These are phyloP conservation scores for Tachysurus vachellii DNA, from an alignment of 2,113 vertebrate species.

Conservation along the genomic window DNA sequence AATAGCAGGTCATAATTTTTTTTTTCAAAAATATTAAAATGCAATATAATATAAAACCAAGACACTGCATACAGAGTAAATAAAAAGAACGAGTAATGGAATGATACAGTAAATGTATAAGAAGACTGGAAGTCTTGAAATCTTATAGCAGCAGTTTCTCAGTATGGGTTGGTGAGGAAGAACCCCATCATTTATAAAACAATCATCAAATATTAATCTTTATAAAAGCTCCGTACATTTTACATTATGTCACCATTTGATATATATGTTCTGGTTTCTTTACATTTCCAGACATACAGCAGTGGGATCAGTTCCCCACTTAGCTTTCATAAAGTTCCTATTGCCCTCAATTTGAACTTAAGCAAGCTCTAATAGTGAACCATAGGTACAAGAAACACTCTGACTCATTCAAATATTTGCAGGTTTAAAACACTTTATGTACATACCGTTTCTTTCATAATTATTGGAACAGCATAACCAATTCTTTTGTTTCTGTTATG, in stretches of 20 bases:
- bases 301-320: background rate
- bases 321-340: background rate
- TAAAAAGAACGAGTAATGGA: background rate
- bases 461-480: background rate
- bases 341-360: background rate
- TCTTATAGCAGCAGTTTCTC: background rate
- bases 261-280: background rate
- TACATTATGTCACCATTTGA: background rate
- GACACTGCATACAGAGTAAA: background rate
- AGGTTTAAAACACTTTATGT: background rate
- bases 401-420: background rate
- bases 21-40: background rate
- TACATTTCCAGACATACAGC: background rate
- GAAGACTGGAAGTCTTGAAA: background rate
- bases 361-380: background rate
- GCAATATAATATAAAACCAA: background rate
- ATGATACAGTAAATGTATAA: background rate
- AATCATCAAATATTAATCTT: background rate
- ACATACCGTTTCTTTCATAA: background rate
- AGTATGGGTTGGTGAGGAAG: background rate
- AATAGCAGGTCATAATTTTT: background rate
- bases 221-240: background rate
- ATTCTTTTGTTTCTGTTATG: too few species aligned
- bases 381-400: background rate
- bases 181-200: background rate